A percentile compares a stretch with the other conserved stretches of the same genome.
phyloP scores from a whole-genome alignment of 2,888 invertebrate species.

The Tetropium fuscum region DNA sequence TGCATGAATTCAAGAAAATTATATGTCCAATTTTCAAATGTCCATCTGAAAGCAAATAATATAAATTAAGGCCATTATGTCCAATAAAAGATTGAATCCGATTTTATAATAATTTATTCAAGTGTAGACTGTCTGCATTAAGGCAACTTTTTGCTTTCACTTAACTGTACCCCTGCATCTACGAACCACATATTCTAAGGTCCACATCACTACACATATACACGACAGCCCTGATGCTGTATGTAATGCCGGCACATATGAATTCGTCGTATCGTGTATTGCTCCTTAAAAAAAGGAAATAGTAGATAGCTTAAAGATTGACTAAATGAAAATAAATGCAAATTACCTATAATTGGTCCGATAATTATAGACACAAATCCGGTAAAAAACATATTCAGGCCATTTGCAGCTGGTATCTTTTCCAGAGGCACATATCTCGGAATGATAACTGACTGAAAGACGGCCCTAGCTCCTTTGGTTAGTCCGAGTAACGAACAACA shows the following conservation, averaged over 20 bases:
- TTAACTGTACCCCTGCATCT: background rate
- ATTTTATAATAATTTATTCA: no score
- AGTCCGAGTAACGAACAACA: constrained; percentile 58
- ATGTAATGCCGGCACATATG: constrained; percentile 51
- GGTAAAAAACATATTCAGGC: constrained; percentile 61
- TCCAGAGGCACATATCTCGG: constrained; percentile 61
- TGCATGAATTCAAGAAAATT: no score
- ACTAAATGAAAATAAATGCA: background rate
- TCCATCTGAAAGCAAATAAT: no score
- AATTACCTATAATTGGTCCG: constrained; percentile 62
- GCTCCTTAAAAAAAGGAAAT: constrained; percentile 51
- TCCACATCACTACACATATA: constrained; percentile 51
- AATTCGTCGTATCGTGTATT: constrained; percentile 48
- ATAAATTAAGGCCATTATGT: no score
- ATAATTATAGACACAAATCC: constrained; percentile 59
- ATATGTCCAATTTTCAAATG: no score
- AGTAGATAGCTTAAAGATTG: background rate
- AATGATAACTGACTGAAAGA: constrained; percentile 63
- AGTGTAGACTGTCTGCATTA: no score
- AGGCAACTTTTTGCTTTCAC: no score
- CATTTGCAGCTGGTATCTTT: constrained; percentile 62
- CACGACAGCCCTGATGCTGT: constrained; percentile 50
- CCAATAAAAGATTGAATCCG: no score
- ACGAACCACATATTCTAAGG: constrained; percentile 33
- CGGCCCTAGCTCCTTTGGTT: constrained; percentile 63